phyloP scores from a whole-genome alignment of 2,113 vertebrate genomes.

The Petaurus breviceps region DNA sequence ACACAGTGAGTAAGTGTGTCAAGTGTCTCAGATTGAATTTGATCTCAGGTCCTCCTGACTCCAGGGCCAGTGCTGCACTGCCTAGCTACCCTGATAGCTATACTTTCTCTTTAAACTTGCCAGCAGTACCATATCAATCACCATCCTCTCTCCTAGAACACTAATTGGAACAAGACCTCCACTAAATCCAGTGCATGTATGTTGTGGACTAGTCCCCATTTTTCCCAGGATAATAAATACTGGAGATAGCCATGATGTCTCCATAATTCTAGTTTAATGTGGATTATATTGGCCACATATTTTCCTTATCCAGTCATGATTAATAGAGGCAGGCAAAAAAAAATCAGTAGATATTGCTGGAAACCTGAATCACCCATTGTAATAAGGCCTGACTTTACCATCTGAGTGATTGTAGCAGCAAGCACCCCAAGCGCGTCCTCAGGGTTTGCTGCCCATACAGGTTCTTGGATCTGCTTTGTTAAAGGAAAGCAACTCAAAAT shows the following conservation, averaged over 20 bases:
- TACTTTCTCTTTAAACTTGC: not conserved
- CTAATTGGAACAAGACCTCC: not conserved
- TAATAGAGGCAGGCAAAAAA: not conserved
- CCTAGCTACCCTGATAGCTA: no score
- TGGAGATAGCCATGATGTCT: not conserved
- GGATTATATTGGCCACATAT: no score
- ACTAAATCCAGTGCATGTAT: not conserved
- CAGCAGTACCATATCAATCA: not conserved
- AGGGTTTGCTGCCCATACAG: no score
- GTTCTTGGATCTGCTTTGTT: no score
- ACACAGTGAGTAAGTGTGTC: no score
- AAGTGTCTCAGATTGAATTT: no score
- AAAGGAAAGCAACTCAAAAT: no score
- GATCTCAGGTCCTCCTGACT: no score
- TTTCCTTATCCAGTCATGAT: not conserved
- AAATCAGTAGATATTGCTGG: not conserved
- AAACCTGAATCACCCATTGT: not conserved
- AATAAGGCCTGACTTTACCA: not conserved
- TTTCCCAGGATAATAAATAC: not conserved
- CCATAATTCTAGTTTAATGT: not conserved
- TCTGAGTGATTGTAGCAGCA: no score
- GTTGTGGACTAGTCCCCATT: not conserved
- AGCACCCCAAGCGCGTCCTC: no score
- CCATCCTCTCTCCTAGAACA: not conserved
- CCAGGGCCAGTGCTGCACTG: no score